These are phyloP conservation scores for Caenorhabditis virilis DNA, from an alignment of 2,888 invertebrate species.

Conservation along the genomic window DNA sequence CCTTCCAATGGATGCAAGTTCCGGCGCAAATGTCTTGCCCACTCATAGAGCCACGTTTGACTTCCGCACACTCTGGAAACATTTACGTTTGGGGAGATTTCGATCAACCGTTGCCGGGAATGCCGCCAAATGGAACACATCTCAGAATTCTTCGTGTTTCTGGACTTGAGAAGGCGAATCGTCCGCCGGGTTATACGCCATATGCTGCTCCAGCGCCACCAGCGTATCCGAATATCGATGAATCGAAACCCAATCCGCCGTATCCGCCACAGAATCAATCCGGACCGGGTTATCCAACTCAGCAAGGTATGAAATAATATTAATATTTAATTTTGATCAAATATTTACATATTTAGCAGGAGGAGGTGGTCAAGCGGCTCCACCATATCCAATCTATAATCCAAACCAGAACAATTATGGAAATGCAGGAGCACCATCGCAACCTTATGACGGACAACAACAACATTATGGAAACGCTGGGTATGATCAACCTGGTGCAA, in stretches of 20 bases:
- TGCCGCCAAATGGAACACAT: conserved; percentile 64
- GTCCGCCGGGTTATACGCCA: conserved; percentile 40
- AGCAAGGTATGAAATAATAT: not conserved
- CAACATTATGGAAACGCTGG: conserved; percentile 19
- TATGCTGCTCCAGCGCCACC: conserved; percentile 32
- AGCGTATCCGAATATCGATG: conserved; percentile 39
- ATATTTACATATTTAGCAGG: too few relatives aligned
- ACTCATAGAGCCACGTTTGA: conserved; percentile 65
- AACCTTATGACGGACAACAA: conserved; percentile 7
- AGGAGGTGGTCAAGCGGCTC: conserved; percentile 33
- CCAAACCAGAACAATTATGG: conserved; percentile 38
- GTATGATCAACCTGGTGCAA: conserved; percentile 9
- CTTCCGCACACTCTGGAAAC: conserved; percentile 63
- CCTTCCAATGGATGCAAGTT: conserved; percentile 65
- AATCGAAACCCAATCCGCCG: conserved; percentile 12
- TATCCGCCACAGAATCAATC: not conserved
- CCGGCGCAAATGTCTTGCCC: conserved; percentile 65
- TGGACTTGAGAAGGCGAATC: conserved; percentile 40
- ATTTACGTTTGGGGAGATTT: conserved; percentile 68
- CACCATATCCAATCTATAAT: conserved; percentile 51
- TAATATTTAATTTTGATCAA: too few relatives aligned
- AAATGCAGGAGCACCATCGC: conserved; percentile 18
- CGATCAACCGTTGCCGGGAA: conserved; percentile 66
- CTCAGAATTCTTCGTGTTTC: conserved; percentile 58
- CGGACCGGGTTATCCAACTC: conserved; percentile 4